Evolutionary conservation across 2,113 vertebrate genomes (phyloP), one percentile per base, ranked within the genome.

Genomic region (Cynocephalus volans): DNA sequence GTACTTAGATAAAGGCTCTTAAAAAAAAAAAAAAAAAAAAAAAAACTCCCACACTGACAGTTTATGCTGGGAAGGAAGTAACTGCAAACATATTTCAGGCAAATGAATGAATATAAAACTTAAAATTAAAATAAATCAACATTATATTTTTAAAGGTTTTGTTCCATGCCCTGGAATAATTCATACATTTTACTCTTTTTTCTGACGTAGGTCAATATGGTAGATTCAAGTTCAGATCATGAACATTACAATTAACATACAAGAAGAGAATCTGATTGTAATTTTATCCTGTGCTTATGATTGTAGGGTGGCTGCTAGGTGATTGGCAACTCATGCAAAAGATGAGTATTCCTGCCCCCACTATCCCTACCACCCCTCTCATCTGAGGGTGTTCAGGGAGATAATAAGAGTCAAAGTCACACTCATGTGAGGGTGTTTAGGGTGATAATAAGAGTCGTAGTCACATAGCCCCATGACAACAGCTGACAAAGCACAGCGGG

Each of bases 1-100:
- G 45, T 45, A 84, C 23, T 45, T 60, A 93, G 69, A 80, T 24
- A 87, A 83, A 92, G 65, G 41, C 45, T 95, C 93, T 86, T 82
- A 93, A 79, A 79, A n/a, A 79, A 95, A 95, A 89, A 33, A 64
- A 90, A 23, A n/a, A 93, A 79, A 79, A n/a, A 79, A 95, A 95
- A 89, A 33, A 64, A 90, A 23, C 92, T 90, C 79, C 77, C 45
- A 95, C 69, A 26, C 19, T 56, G 89, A 83, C 48, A 76, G 36
- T 79, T 52, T n/a, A 70, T 72, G 33, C 73, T 62, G 45, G 41
- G 33, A 95, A 91, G 79, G 26, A 90, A 89, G 41, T 33, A 87
- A 92, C 56, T 87, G 15, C 41, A 83, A 84, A 82, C 24, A 69
- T 36, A 64, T 73, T 79, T 82, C 82, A 96, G 88, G 86, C 54